Base-by-base conservation (phyloP, 2,113 vertebrate genomes). In the Malurus melanocephalus region DNA sequence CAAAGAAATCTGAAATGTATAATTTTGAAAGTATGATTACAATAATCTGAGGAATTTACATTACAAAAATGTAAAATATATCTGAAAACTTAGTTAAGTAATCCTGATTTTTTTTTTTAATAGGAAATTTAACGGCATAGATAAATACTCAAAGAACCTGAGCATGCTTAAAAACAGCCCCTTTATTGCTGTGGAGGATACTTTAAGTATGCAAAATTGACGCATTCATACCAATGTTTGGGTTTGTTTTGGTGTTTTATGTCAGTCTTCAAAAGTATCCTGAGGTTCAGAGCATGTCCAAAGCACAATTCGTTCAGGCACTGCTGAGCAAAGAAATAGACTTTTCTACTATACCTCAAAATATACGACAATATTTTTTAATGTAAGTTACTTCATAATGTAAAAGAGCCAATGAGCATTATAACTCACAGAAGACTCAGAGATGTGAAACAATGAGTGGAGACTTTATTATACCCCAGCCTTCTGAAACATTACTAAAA, bases 31-130 rank as follows among this genome's bases (percentile, higher is more conserved):
- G 6, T 49, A 19, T 40, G 82, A 56, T 53, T 30, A 38, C 30
- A 4, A 68, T n/a, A 5, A 57, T 32, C 28, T 48, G 10, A 46
- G 75, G 4, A 5, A 48, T 20, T 61, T 73, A 49, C 3, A 10
- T 49, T 22, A 57, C 5, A 5, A 46, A 71, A 86, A 33, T 33
- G 4, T 51, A 33, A 46, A 55, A 42, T 10, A 6, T 51, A 16
- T 19, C 28, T 38, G 14, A 79, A 66, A 19, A 53, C 22, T 62
- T 16, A 21, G 6, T 71, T 48, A 80, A 78, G 9, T 27, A 15
- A 53, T 42, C 78, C 8, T n/a, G 43, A 68, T 68, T 68, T 56
- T 94, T 38, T 20, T 76, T 93, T 64, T 48, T 83, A 94, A 71
- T 46, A 69, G 26, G 9, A 81, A 87, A 75, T 40, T 53, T 46